Conservation (phyloP, 1,140 invertebrate genomes). For the Heliconius himera region DNA sequence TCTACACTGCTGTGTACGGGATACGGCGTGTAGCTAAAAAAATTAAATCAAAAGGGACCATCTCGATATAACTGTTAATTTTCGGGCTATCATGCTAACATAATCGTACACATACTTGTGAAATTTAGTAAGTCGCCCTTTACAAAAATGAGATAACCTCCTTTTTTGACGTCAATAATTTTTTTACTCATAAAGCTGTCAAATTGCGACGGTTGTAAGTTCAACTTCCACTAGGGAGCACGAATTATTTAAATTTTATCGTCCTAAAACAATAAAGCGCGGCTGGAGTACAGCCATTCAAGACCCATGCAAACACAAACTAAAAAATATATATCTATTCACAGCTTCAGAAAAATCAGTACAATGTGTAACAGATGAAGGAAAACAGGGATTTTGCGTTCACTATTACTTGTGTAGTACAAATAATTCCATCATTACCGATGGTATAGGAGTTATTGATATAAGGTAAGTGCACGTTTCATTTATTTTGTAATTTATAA, state of each 20-base stretch:
- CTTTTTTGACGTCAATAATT: too few species aligned
- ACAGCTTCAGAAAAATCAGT: conserved; percentile 14
- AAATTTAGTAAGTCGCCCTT: too few species aligned
- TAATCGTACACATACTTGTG: too few species aligned
- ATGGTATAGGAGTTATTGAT: conserved; percentile 90
- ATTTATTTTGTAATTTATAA: too few species aligned
- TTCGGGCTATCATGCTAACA: too few species aligned
- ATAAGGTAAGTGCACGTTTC: conserved; percentile 72
- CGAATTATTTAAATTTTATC: background rate
- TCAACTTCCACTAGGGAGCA: background rate
- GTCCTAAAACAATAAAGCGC: background rate
- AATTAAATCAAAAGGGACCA: too few species aligned
- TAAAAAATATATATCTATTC: background rate
- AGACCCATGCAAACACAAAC: too few species aligned
- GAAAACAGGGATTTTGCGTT: conserved; percentile 60
- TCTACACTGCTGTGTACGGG: too few species aligned
- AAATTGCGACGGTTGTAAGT: background rate
- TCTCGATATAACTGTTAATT: too few species aligned
- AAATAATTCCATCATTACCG: conserved; percentile 83
- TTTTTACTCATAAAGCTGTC: too few species aligned
- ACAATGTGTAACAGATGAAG: conserved; percentile 53
- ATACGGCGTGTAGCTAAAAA: too few species aligned
- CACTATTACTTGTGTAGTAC: conserved; percentile 86
- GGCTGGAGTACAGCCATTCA: background rate
- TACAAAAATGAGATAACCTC: too few species aligned